A percentile compares a stretch with the other conserved stretches of the same genome.
Conservation (phyloP, 2,888 invertebrate species). For the Serripes groenlandicus region DNA sequence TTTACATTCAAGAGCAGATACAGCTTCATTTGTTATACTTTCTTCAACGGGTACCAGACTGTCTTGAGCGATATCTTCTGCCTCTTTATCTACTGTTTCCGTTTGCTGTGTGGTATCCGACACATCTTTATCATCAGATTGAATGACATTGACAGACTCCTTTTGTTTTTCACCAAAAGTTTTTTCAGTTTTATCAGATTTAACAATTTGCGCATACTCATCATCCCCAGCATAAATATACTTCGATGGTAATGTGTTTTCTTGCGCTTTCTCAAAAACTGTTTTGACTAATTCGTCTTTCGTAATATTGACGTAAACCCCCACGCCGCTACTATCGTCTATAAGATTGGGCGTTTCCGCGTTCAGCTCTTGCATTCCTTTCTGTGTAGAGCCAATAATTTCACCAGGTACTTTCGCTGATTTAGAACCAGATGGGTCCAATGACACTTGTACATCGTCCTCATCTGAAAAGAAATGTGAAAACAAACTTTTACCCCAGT, state of each 20-base stretch:
- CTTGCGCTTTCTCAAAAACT: not conserved
- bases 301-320: constrained; percentile 14
- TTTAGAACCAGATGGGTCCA: constrained; percentile 31
- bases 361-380: not conserved
- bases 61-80: not conserved
- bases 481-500: too few relatives aligned
- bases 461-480: constrained; percentile 34
- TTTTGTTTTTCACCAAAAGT: not conserved
- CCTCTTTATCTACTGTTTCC: not conserved
- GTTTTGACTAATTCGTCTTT: not conserved
- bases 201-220: constrained; percentile 42
- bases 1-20: not conserved
- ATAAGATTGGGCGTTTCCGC: not conserved
- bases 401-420: constrained; percentile 1
- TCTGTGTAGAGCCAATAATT: not conserved
- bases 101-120: not conserved
- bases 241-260: not conserved
- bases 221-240: constrained; percentile 25
- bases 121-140: not conserved
- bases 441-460: constrained; percentile 49
- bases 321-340: not conserved
- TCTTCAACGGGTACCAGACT: not conserved
- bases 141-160: not conserved
- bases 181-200: not conserved
- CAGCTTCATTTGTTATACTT: not conserved